Conservation (phyloP, 2,888 invertebrate genomes). For the Drosophila barbarae region DNA sequence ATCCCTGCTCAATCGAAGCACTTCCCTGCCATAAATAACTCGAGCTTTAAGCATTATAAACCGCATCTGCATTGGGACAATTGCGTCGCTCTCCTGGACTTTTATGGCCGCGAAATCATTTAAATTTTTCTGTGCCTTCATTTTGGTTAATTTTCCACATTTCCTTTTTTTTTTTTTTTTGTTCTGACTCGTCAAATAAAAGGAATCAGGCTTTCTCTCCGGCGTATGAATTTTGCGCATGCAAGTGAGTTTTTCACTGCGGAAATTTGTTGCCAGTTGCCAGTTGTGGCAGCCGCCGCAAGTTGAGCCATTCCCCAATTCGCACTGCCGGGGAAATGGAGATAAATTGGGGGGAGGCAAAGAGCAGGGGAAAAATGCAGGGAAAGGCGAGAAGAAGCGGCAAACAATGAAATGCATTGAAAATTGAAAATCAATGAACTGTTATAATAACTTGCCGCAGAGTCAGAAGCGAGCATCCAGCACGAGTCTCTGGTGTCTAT, state of each 20-base stretch:
- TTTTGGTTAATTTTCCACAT: conserved; percentile 36
- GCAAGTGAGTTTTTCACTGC: conserved; percentile 45
- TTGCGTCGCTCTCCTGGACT: neutral
- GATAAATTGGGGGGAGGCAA: neutral
- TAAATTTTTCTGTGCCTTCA: conserved; percentile 25
- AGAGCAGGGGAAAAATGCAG: neutral
- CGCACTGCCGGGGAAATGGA: conserved; percentile 10
- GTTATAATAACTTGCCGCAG: conserved; percentile 73
- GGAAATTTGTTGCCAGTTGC: conserved; percentile 51
- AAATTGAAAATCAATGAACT: conserved; percentile 75
- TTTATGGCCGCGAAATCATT: conserved; percentile 50
- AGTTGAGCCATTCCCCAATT: conserved; percentile 40
- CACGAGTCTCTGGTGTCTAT: conserved; percentile 17
- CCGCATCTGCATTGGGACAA: conserved; percentile 42
- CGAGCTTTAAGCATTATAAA: conserved; percentile 40
- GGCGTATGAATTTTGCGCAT: conserved; percentile 66
- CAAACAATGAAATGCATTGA: conserved; percentile 72
- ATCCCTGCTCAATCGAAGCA: conserved; percentile 30
- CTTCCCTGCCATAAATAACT: conserved; percentile 38
- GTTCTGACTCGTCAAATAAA: conserved; percentile 32
- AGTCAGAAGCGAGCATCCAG: conserved; percentile 56
- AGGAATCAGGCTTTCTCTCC: conserved; percentile 47
- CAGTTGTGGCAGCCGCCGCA: conserved; percentile 17
- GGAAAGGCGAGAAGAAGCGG: conserved; percentile 1
- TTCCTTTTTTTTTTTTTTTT: conserved; percentile 7